Percentiles rank a stretch among this genome's conserved stretches.
phyloP scores from a whole-genome alignment of 2,888 invertebrate species.

The Andricus curvator region DNA sequence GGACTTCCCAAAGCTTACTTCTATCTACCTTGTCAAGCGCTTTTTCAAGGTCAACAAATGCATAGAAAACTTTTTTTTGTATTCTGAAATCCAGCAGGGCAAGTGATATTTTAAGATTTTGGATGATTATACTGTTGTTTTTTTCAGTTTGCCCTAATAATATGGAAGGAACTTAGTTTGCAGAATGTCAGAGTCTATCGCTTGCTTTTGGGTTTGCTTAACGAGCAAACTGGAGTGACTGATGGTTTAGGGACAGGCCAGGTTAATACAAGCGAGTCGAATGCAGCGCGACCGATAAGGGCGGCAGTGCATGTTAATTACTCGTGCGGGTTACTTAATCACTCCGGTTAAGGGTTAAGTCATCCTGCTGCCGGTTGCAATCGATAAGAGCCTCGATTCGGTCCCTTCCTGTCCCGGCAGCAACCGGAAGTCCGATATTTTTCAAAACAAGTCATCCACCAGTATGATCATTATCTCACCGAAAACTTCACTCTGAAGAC shows the following conservation, averaged over 20 bases:
- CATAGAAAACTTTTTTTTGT: too few species aligned
- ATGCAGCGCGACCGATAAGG: conserved; percentile 31
- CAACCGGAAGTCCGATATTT: neutral
- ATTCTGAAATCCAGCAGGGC: too few species aligned
- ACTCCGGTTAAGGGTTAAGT: conserved; percentile 29
- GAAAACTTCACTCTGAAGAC: neutral
- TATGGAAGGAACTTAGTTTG: neutral
- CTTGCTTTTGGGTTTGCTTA: conserved; percentile 28
- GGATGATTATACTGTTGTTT: too few species aligned
- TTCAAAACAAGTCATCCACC: neutral
- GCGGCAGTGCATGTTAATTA: conserved; percentile 36
- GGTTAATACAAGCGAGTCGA: conserved; percentile 20
- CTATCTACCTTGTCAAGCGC: too few species aligned
- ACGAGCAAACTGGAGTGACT: conserved; percentile 36
- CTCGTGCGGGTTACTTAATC: conserved; percentile 32
- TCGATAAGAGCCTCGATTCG: conserved; percentile 14
- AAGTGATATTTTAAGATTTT: too few species aligned
- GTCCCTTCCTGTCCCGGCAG: neutral
- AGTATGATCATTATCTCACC: neutral
- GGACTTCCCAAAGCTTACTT: too few species aligned
- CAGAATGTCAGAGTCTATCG: neutral
- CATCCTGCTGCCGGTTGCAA: conserved; percentile 5
- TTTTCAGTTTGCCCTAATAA: too few species aligned
- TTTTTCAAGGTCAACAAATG: too few species aligned
- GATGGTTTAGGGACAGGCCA: conserved; percentile 29